phyloP scores from a whole-genome alignment of 2,888 invertebrate genomes.

The Ormyrus labotus region DNA sequence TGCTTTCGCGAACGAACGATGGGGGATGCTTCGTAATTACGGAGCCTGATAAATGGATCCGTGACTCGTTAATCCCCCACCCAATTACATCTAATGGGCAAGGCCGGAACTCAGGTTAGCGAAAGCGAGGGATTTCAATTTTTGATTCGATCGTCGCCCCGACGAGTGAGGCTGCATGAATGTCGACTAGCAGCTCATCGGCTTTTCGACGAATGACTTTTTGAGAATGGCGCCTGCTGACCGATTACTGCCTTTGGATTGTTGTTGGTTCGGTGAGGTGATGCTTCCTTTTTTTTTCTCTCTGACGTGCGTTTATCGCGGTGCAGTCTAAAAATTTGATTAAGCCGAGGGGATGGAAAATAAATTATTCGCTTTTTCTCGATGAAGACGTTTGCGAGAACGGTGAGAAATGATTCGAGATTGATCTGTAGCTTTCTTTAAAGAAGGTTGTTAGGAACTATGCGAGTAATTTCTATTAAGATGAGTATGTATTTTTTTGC shows the following conservation, averaged over 20 bases:
- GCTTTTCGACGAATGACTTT: slow-evolving; percentile 18
- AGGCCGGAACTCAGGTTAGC: slow-evolving; percentile 26
- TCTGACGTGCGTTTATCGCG: background rate
- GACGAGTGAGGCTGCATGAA: background rate
- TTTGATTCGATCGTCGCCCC: slow-evolving; percentile 27
- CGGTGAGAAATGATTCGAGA: too few relatives aligned
- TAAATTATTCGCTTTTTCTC: background rate
- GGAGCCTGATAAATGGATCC: slow-evolving; percentile 74
- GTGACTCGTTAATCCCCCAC: slow-evolving; percentile 73
- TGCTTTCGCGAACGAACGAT: slow-evolving; percentile 45
- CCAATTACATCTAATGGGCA: slow-evolving; percentile 73
- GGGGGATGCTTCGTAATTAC: slow-evolving; percentile 73
- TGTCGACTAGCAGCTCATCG: background rate
- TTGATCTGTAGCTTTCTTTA: too few relatives aligned
- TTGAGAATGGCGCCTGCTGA: background rate
- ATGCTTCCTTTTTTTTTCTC: background rate
- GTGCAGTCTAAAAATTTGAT: background rate
- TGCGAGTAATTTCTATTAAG: too few relatives aligned
- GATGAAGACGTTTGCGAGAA: too few relatives aligned
- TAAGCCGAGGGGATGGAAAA: background rate
- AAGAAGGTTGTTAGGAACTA: too few relatives aligned
- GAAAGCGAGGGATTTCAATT: slow-evolving; percentile 42
- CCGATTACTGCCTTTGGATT: background rate
- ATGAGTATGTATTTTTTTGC: too few relatives aligned
- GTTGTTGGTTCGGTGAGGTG: background rate